Conservation (phyloP, 2,888 invertebrate genomes). For the Drosophila neutralis region DNA sequence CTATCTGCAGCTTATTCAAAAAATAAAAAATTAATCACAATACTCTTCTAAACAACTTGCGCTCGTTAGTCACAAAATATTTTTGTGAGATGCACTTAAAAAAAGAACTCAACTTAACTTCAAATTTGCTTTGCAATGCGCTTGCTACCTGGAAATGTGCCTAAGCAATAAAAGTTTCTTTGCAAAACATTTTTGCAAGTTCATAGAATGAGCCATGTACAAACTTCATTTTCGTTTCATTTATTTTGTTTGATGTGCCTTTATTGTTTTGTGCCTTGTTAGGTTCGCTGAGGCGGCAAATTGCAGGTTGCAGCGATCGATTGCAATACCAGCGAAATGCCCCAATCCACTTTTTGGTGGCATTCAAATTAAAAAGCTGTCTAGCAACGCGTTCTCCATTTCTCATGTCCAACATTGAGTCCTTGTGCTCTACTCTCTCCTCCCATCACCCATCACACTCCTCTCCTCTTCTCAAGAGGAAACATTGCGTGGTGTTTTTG, state of each 20-base stretch:
- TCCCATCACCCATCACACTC: neutral
- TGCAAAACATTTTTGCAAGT: neutral
- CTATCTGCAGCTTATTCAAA: neutral
- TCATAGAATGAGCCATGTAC: conserved; percentile 3
- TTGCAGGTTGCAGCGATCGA: conserved; percentile 78
- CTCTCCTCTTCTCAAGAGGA: neutral
- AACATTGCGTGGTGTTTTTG: conserved; percentile 41
- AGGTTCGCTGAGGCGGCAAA: conserved; percentile 65
- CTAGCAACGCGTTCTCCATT: conserved; percentile 74
- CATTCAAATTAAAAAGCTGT: conserved; percentile 80
- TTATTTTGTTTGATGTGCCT: conserved; percentile 22
- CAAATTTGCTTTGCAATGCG: neutral
- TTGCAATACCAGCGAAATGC: conserved; percentile 48
- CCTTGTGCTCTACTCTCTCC: neutral
- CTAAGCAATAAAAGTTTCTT: neutral
- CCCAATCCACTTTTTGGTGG: conserved; percentile 30
- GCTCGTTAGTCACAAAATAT: neutral
- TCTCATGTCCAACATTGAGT: conserved; percentile 61
- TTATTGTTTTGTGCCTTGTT: conserved; percentile 13
- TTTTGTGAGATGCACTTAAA: neutral
- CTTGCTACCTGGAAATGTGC: neutral
- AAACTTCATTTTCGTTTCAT: conserved; percentile 20
- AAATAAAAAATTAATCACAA: neutral
- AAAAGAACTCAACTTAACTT: neutral
- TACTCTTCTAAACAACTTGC: neutral